phyloP scores from a whole-genome alignment of 2,888 invertebrate genomes.

The Caenorhabditis sp. region DNA sequence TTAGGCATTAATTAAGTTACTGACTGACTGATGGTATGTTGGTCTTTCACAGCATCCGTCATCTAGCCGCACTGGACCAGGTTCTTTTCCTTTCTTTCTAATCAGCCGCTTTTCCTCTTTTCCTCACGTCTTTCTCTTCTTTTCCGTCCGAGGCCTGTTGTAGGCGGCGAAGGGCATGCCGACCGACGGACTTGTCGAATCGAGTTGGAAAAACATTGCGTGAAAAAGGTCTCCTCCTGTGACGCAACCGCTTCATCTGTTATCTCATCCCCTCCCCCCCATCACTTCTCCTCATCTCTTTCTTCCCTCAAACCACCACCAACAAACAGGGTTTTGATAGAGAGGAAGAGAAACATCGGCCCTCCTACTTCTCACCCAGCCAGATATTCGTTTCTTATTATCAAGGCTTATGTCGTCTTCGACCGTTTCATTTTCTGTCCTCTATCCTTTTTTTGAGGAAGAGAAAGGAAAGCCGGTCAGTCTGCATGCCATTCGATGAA shows the following conservation, averaged over 20 bases:
- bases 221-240: slow-evolving; percentile 51
- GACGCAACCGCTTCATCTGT: slow-evolving; percentile 64
- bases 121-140: slow-evolving; percentile 12
- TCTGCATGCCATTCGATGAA: neutral
- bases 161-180: neutral
- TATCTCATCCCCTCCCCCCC: slow-evolving; percentile 57
- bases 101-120: slow-evolving; percentile 33
- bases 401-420: slow-evolving; percentile 55
- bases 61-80: slow-evolving; percentile 15
- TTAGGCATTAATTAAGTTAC: slow-evolving; percentile 58
- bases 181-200: slow-evolving; percentile 31
- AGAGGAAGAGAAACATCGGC: slow-evolving; percentile 29
- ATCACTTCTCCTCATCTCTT: too few species aligned
- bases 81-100: slow-evolving; percentile 30
- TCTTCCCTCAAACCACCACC: slow-evolving; percentile 52
- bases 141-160: slow-evolving; percentile 20
- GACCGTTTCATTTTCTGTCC: slow-evolving; percentile 39
- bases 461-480: neutral
- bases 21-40: slow-evolving; percentile 12
- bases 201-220: slow-evolving; percentile 60
- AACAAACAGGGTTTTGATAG: slow-evolving; percentile 67
- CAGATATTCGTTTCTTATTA: slow-evolving; percentile 61
- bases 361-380: slow-evolving; percentile 39
- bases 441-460: neutral
- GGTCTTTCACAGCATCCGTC: neutral